These are phyloP conservation scores for Sturnira hondurensis DNA, from an alignment of 2,113 vertebrate genomes.

Conservation along the genomic window DNA sequence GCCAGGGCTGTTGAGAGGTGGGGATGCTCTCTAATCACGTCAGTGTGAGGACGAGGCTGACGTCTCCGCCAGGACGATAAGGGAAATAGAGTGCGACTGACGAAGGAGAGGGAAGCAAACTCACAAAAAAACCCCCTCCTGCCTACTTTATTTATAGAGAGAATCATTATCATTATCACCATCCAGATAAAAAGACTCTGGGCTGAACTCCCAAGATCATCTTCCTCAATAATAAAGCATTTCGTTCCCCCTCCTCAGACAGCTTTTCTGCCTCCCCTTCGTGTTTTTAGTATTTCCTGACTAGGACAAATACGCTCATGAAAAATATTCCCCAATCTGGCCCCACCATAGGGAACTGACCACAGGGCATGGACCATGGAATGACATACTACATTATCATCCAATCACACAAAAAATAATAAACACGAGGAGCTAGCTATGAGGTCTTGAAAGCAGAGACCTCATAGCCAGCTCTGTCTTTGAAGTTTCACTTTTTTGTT, in stretches of 20 bases:
- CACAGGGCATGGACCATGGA: constrained; percentile 60
- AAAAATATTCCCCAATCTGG: constrained; percentile 38
- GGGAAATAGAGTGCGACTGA: constrained; percentile 57
- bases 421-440: constrained; percentile 69
- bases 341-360: constrained; percentile 51
- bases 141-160: constrained; percentile 65
- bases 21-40: constrained; percentile 59
- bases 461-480: constrained; percentile 67
- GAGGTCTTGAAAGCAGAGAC: constrained; percentile 72
- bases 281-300: constrained; percentile 55
- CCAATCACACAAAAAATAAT: constrained; percentile 75
- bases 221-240: constrained; percentile 54
- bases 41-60: constrained; percentile 47
- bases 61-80: background rate
- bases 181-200: constrained; percentile 66
- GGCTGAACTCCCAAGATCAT: constrained; percentile 46
- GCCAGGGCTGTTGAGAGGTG: constrained; percentile 56
- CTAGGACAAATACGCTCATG: constrained; percentile 46
- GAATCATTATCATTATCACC: constrained; percentile 36
- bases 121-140: constrained; percentile 36
- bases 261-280: constrained; percentile 59
- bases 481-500: constrained; percentile 75
- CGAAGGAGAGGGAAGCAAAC: constrained; percentile 57
- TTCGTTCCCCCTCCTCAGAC: constrained; percentile 37
- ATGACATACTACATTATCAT: constrained; percentile 67